phyloP scores from a whole-genome alignment of 2,113 vertebrate genomes.

The Triplophysa siluroides region DNA sequence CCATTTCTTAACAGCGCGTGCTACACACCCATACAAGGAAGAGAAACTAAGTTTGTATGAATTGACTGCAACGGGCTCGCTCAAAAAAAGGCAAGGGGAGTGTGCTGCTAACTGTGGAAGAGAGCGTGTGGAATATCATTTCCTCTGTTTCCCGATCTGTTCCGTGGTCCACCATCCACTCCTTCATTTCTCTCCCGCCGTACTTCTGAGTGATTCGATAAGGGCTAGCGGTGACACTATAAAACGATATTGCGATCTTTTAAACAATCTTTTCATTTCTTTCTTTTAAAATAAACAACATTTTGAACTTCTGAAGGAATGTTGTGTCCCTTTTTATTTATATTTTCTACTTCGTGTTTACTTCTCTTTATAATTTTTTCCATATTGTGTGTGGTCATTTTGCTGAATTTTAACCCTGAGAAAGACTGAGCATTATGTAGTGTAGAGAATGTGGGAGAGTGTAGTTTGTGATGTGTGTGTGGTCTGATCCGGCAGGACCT shows the following conservation, averaged over 20 bases:
- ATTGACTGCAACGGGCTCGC: slow-evolving; percentile 21
- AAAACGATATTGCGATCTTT: neutral
- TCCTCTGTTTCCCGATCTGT: slow-evolving; percentile 35
- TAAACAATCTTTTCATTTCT: neutral
- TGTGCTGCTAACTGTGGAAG: slow-evolving; percentile 6
- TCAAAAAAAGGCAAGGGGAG: slow-evolving; percentile 16
- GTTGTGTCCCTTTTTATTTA: neutral
- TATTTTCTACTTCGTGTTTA: neutral
- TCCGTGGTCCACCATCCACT: neutral
- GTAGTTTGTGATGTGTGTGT: neutral
- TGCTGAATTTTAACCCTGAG: neutral
- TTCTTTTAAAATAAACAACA: slow-evolving; percentile 2
- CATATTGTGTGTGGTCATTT: neutral
- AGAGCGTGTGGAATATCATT: slow-evolving; percentile 28
- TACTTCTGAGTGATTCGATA: neutral
- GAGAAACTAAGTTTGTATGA: slow-evolving; percentile 25
- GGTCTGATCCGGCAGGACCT: slow-evolving; percentile 10
- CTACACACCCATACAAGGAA: slow-evolving; percentile 51
- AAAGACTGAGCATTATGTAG: neutral
- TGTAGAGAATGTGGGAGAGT: slow-evolving; percentile 1
- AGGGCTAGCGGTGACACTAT: neutral
- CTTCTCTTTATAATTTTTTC: neutral
- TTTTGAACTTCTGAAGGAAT: slow-evolving; percentile 20
- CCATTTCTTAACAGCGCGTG: slow-evolving; percentile 10
- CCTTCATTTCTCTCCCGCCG: neutral